Evolutionary conservation across 2,797 vertebrate genomes (phyloP).

Genomic region (Zalophus californianus): DNA sequence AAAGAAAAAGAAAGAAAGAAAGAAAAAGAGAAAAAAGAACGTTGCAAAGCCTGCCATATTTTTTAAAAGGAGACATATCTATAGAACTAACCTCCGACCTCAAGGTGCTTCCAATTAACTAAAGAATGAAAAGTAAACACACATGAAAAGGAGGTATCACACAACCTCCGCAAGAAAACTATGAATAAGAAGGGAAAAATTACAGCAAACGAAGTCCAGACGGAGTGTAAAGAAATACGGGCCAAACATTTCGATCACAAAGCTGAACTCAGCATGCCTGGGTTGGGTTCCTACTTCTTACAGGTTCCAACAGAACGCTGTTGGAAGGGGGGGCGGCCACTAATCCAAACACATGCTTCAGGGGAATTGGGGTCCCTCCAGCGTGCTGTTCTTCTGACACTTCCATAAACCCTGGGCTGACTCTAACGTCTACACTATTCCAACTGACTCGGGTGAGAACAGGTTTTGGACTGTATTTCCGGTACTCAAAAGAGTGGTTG

Average conservation of each 20-base stretch:
- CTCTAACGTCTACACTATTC: neutral
- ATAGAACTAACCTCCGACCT: slow-evolving; percentile 61
- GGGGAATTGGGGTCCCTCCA: neutral
- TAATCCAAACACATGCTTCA: neutral
- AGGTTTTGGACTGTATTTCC: neutral
- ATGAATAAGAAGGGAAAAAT: neutral
- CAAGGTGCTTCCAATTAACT: slow-evolving; percentile 74
- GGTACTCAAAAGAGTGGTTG: neutral
- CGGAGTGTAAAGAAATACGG: neutral
- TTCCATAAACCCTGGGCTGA: neutral
- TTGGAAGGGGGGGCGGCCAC: neutral
- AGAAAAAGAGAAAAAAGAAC: neutral
- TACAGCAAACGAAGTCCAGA: slow-evolving; percentile 52
- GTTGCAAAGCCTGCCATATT: slow-evolving; percentile 26
- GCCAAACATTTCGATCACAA: neutral
- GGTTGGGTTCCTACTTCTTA: neutral
- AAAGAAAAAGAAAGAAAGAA: neutral
- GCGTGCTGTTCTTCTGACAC: neutral
- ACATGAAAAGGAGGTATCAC: slow-evolving; percentile 16
- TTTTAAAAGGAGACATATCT: slow-evolving; percentile 27
- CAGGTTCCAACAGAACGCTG: accelerated
- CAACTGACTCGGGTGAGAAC: neutral
- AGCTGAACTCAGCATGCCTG: neutral
- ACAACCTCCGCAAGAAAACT: neutral
- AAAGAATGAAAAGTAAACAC: slow-evolving; percentile 65